phyloP scores from a whole-genome alignment of 2,888 invertebrate species.

The Lepidocyrtinus sp. region DNA sequence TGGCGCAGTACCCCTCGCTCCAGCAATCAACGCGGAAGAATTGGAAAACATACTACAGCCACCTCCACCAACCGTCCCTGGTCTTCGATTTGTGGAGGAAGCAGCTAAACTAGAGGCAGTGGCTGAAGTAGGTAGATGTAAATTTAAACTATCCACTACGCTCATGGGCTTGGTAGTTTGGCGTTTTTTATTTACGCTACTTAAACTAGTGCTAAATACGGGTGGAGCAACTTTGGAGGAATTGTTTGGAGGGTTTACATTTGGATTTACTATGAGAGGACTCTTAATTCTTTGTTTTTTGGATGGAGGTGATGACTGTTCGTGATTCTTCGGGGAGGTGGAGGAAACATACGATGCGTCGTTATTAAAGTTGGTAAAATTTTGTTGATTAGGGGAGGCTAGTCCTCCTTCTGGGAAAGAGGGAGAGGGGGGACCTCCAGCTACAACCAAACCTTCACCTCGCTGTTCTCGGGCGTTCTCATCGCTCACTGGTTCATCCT shows the following conservation, averaged over 20 bases:
- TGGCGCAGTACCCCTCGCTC: conserved; percentile 55
- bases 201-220: conserved; percentile 68
- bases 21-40: conserved; percentile 43
- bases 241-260: conserved; percentile 40
- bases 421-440: background rate
- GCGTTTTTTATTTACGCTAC: conserved; percentile 60
- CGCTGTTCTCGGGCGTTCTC: conserved; percentile 30
- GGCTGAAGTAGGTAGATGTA: conserved; percentile 62
- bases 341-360: conserved; percentile 15
- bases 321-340: conserved; percentile 1
- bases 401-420: background rate
- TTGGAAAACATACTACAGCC: conserved; percentile 63
- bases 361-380: too few species aligned
- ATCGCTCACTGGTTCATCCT: conserved; percentile 35
- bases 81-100: conserved; percentile 57
- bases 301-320: conserved; percentile 33
- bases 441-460: background rate
- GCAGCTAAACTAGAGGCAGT: conserved; percentile 64
- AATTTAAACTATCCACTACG: conserved; percentile 61
- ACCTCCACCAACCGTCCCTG: conserved; percentile 41
- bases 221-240: conserved; percentile 56
- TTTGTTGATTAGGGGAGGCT: background rate
- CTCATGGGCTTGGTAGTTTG: conserved; percentile 55
- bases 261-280: conserved; percentile 47
- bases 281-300: conserved; percentile 58